Percentiles rank a stretch among this genome's conserved stretches.
phyloP scores from a whole-genome alignment of 2,888 invertebrate genomes.

The Phyllotreta striolata region DNA sequence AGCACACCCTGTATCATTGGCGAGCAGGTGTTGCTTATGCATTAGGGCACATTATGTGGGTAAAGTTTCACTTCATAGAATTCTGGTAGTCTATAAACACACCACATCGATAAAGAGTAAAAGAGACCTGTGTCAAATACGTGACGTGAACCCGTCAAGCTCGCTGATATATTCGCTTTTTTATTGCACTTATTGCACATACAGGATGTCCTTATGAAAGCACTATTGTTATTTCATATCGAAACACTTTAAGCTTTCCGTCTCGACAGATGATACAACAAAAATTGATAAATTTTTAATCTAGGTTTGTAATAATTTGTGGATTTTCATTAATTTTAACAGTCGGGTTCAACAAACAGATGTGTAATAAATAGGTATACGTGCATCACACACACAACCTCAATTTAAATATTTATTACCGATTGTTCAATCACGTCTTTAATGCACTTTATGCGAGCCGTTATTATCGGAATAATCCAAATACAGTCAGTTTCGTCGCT shows the following conservation, averaged over 20 bases:
- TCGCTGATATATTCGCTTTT: constrained; percentile 14
- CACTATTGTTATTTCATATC: background rate
- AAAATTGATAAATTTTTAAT: no score
- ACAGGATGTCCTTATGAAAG: constrained; percentile 7
- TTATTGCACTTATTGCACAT: constrained; percentile 1
- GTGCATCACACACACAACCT: constrained; percentile 12
- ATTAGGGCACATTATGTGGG: constrained; percentile 27
- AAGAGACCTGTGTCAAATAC: constrained; percentile 3
- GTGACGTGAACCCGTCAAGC: constrained; percentile 13
- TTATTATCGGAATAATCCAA: constrained; percentile 15
- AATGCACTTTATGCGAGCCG: constrained; percentile 5
- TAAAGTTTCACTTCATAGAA: constrained; percentile 25
- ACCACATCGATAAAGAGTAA: constrained; percentile 14
- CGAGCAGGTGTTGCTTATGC: constrained; percentile 25
- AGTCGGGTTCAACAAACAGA: constrained; percentile 14
- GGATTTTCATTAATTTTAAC: constrained; percentile 7
- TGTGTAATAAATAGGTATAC: constrained; percentile 10
- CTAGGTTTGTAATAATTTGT: no score
- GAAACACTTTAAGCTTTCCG: background rate
- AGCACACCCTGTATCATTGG: constrained; percentile 4
- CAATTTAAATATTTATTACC: constrained; percentile 25
- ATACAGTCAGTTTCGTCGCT: constrained; percentile 7
- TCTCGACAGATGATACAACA: background rate
- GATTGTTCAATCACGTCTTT: constrained; percentile 22
- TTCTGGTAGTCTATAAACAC: constrained; percentile 16